phyloP scores from a whole-genome alignment of 2,888 invertebrate genomes.

The Koerneria pararmatus region DNA sequence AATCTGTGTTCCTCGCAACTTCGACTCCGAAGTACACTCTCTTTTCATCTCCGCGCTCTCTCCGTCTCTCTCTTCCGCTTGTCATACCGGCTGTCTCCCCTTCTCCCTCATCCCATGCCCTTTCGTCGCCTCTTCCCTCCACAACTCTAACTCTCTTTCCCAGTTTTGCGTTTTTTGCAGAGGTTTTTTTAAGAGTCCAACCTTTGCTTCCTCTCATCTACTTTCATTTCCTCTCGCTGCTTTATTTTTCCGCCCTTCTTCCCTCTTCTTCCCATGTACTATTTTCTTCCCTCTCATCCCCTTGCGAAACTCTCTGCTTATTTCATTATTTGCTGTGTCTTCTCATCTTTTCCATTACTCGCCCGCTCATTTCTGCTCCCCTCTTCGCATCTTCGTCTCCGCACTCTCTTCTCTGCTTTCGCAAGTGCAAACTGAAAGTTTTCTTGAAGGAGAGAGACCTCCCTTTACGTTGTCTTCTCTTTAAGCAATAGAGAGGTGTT shows the following conservation, averaged over 20 bases:
- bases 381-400: too few relatives aligned
- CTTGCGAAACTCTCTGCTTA: neutral
- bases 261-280: too few relatives aligned
- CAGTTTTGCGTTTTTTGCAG: too few relatives aligned
- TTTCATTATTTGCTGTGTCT: constrained; percentile 6
- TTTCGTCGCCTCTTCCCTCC: neutral
- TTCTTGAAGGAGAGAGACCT: too few relatives aligned
- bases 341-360: too few relatives aligned
- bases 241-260: too few relatives aligned
- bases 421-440: too few relatives aligned
- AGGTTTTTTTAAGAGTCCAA: neutral
- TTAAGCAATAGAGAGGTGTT: too few relatives aligned
- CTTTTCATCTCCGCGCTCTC: neutral
- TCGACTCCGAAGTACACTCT: neutral
- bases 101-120: neutral
- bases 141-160: neutral
- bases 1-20: neutral
- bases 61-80: neutral
- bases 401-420: constrained; percentile 5
- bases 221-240: neutral
- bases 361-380: too few relatives aligned
- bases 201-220: neutral
- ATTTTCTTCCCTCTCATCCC: neutral
- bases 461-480: too few relatives aligned
- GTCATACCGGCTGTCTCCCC: neutral